Conservation (phyloP, 2,113 vertebrate species). For the Anthoscopus minutus region DNA sequence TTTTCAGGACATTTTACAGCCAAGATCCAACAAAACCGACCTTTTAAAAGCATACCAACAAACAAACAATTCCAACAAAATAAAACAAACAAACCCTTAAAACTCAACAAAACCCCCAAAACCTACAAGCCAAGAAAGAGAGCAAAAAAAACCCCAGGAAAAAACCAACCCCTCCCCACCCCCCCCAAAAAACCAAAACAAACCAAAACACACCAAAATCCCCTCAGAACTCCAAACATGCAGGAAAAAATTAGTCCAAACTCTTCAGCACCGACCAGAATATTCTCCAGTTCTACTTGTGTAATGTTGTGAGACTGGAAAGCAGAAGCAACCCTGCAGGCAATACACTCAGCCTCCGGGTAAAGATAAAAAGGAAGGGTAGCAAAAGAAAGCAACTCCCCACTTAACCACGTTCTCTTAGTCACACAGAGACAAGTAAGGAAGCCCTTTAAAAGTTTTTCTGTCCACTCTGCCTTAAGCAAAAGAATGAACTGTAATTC, state of each 20-base stretch:
- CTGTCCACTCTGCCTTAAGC: neutral
- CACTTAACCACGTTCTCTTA: neutral
- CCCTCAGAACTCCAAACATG: neutral
- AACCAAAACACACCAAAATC: neutral
- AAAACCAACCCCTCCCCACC: neutral
- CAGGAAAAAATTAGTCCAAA: neutral
- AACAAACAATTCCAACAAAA: neutral
- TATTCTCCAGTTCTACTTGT: neutral
- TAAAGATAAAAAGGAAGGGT: neutral
- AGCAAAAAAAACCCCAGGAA: no score
- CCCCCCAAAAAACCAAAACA: neutral
- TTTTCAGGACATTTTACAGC: neutral
- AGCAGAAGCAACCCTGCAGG: neutral
- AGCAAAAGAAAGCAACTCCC: neutral
- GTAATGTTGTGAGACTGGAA: neutral
- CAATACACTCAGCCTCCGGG: neutral
- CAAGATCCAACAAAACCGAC: neutral
- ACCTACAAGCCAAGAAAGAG: neutral
- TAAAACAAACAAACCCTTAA: neutral
- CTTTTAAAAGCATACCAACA: neutral
- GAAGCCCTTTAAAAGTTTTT: neutral
- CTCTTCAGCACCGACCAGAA: neutral
- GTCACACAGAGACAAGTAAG: neutral
- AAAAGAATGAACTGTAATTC: neutral
- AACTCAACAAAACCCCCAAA: neutral